Conservation (phyloP, 2,888 invertebrate species). For the Meganola albula region DNA sequence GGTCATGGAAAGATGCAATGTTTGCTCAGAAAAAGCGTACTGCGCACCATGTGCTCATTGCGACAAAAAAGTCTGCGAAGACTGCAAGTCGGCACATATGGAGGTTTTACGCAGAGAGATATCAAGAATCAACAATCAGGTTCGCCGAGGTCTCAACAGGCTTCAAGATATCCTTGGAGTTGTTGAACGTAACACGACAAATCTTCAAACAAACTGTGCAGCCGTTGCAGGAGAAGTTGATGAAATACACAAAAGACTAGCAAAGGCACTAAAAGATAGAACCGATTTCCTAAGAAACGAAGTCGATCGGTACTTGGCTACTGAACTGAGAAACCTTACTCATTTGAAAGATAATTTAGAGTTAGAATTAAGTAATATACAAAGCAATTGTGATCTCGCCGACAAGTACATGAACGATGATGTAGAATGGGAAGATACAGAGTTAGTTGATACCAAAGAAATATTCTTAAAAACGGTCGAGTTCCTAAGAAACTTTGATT, state of each 20-base stretch:
- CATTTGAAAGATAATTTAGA: slow-evolving; percentile 95
- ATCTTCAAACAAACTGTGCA: slow-evolving; percentile 92
- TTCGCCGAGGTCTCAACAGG: slow-evolving; percentile 91
- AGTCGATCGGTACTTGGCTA: slow-evolving; percentile 93
- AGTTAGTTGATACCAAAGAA: slow-evolving; percentile 96
- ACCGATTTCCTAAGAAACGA: slow-evolving; percentile 92
- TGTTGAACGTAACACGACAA: slow-evolving; percentile 92
- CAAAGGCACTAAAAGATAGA: slow-evolving; percentile 93
- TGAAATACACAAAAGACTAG: slow-evolving; percentile 91
- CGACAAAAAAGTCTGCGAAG: slow-evolving; percentile 97
- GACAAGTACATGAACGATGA: slow-evolving; percentile 95
- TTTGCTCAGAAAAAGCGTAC: slow-evolving; percentile 95
- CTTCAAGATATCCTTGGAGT: slow-evolving; percentile 90
- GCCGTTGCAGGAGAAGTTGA: slow-evolving; percentile 96
- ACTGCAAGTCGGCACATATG: slow-evolving; percentile 97
- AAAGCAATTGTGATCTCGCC: slow-evolving; percentile 96
- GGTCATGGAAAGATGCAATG: slow-evolving; percentile 94
- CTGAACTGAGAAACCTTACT: slow-evolving; percentile 90
- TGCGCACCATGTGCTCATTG: slow-evolving; percentile 95
- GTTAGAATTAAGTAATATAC: slow-evolving; percentile 95
- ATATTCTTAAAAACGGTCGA: slow-evolving; percentile 97
- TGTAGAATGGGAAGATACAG: slow-evolving; percentile 94
- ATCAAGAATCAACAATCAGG: slow-evolving; percentile 91
- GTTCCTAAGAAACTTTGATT: slow-evolving; percentile 95
- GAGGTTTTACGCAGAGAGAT: slow-evolving; percentile 96